Conservation (phyloP, 2,888 invertebrate genomes). For the Piscicola geometra region DNA sequence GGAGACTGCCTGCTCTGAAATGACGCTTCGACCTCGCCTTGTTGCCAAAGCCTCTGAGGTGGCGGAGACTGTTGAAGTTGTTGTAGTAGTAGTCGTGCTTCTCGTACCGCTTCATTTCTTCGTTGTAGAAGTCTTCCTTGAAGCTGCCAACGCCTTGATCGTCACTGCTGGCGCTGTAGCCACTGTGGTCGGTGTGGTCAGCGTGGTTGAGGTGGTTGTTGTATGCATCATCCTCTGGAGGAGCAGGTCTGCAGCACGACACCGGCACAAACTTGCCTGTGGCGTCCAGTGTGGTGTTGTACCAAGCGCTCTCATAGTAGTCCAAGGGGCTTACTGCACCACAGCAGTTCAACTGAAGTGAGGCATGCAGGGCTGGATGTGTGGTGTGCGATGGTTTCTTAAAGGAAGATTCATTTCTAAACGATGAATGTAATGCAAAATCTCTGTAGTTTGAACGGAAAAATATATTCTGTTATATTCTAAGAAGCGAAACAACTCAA, state of each 20-base stretch:
- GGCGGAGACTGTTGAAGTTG: neutral
- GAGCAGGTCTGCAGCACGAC: conserved; percentile 36
- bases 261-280: conserved; percentile 35
- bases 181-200: neutral
- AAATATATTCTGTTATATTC: too few relatives aligned
- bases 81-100: neutral
- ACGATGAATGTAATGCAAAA: too few relatives aligned
- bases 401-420: too few relatives aligned
- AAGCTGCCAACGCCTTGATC: neutral
- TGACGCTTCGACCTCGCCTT: neutral
- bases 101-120: conserved; percentile 3
- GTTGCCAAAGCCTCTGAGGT: neutral
- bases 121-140: conserved; percentile 15
- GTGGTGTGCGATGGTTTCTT: too few relatives aligned
- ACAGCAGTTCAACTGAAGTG: conserved; percentile 38
- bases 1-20: conserved; percentile 1
- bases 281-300: conserved; percentile 33
- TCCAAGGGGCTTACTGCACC: conserved; percentile 37
- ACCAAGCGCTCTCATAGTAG: conserved; percentile 39
- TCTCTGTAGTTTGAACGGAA: too few relatives aligned
- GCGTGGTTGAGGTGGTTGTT: neutral
- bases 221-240: conserved; percentile 14
- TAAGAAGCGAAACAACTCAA: too few relatives aligned
- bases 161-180: neutral
- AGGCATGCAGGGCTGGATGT: too few relatives aligned